These are phyloP conservation scores for Cyanoderma ruficeps DNA, from an alignment of 2,113 vertebrate species.

Conservation along the genomic window DNA sequence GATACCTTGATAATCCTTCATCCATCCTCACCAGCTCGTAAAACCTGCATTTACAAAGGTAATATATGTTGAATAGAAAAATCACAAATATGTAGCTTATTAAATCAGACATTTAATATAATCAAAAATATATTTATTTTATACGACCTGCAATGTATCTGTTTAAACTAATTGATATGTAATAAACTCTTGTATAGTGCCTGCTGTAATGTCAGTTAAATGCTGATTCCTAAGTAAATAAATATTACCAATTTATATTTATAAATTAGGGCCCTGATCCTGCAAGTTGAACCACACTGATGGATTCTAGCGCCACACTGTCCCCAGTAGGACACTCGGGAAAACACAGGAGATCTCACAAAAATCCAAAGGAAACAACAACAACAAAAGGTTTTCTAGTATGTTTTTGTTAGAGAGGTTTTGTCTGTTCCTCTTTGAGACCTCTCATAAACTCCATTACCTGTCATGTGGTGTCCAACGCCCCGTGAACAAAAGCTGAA, in stretches of 20 bases:
- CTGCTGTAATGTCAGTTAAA: slow-evolving; percentile 67
- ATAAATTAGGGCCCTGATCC: neutral
- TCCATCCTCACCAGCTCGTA: neutral
- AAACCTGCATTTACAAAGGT: neutral
- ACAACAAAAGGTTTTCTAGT: neutral
- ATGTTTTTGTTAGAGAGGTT: accelerated
- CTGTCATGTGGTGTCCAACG: neutral
- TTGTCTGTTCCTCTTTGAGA: neutral
- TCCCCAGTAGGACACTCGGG: neutral
- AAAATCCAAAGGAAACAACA: neutral
- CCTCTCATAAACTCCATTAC: neutral
- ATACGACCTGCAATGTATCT: slow-evolving; percentile 41
- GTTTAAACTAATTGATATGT: slow-evolving; percentile 73
- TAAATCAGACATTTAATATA: slow-evolving; percentile 58
- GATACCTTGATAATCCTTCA: neutral
- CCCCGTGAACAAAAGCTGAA: accelerated
- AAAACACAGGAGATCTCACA: neutral
- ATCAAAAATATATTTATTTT: slow-evolving; percentile 68
- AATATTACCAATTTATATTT: slow-evolving; percentile 47
- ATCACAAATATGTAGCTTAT: slow-evolving; percentile 44
- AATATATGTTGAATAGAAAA: slow-evolving; percentile 11
- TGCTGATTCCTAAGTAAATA: slow-evolving; percentile 65
- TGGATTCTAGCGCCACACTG: neutral
- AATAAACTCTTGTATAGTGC: slow-evolving; percentile 53
- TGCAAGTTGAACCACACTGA: neutral